phyloP scores from a whole-genome alignment of 2,113 vertebrate genomes.

The Ascaphus truei region DNA sequence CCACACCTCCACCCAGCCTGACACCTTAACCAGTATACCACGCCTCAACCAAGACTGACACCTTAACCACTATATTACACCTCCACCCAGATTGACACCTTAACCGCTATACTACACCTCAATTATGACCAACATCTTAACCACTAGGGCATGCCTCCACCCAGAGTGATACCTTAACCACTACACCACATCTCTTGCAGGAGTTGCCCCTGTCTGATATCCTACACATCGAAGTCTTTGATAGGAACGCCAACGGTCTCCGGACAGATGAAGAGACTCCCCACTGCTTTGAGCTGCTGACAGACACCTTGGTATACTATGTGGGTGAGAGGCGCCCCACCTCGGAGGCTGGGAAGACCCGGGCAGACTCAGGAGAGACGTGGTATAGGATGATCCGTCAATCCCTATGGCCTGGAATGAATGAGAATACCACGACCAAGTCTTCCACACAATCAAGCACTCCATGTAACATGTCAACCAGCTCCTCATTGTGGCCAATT shows the following conservation, averaged over 20 bases:
- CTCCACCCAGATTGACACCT: too few relatives aligned
- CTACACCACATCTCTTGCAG: too few relatives aligned
- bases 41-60: too few relatives aligned
- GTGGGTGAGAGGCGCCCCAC: constrained; percentile 77
- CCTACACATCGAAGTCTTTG: constrained; percentile 85
- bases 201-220: constrained; percentile 98
- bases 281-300: constrained; percentile 98
- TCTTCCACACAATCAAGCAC: not conserved
- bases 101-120: too few relatives aligned
- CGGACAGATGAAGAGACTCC: constrained; percentile 86
- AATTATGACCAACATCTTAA: too few relatives aligned
- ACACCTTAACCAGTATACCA: too few relatives aligned
- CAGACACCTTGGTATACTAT: constrained; percentile 94
- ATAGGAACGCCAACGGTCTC: constrained; percentile 74
- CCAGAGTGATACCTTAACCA: too few relatives aligned
- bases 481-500: too few relatives aligned
- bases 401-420: constrained; percentile 18
- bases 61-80: too few relatives aligned
- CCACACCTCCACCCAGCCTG: too few relatives aligned
- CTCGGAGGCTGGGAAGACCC: not conserved
- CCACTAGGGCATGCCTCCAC: too few relatives aligned
- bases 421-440: not conserved
- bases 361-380: constrained; percentile 10
- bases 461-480: not conserved
- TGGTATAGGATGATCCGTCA: constrained; percentile 29